Conservation (phyloP, 2,888 invertebrate genomes). For the Dinocampus coccinellae region DNA sequence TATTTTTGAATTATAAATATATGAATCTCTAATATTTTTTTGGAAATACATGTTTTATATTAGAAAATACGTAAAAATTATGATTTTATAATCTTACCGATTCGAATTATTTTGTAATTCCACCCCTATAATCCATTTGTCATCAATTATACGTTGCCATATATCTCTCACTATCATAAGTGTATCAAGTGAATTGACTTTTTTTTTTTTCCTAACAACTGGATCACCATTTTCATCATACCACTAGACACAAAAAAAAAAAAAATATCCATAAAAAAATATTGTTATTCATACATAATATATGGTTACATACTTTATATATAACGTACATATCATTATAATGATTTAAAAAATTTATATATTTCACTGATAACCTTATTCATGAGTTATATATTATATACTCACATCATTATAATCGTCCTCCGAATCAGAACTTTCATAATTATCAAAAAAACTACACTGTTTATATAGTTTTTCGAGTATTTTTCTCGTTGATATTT, state of each 20-base stretch:
- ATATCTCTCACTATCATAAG: constrained; percentile 46
- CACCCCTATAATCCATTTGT: constrained; percentile 66
- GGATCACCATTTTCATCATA: constrained; percentile 55
- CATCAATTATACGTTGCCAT: constrained; percentile 63
- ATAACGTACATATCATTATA: too few relatives aligned
- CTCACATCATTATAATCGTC: too few relatives aligned
- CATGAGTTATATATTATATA: too few relatives aligned
- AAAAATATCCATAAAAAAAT: neutral
- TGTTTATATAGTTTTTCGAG: constrained; percentile 49
- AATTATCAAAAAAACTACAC: constrained; percentile 46
- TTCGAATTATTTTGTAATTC: constrained; percentile 56
- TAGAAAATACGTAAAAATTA: constrained; percentile 20
- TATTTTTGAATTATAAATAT: constrained; percentile 51
- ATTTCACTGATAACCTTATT: too few relatives aligned
- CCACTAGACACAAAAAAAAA: constrained; percentile 47
- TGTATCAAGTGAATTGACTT: neutral
- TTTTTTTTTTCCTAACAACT: constrained; percentile 47
- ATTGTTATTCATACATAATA: neutral
- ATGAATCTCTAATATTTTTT: constrained; percentile 46
- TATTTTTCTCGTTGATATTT: constrained; percentile 43
- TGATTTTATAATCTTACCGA: constrained; percentile 60
- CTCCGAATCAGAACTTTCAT: constrained; percentile 52
- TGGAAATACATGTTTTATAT: constrained; percentile 46
- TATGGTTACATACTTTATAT: neutral
- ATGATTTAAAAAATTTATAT: too few relatives aligned